These are phyloP conservation scores for Disparrhopalites patrizii DNA, from an alignment of 2,888 invertebrate genomes.

Conservation along the genomic window DNA sequence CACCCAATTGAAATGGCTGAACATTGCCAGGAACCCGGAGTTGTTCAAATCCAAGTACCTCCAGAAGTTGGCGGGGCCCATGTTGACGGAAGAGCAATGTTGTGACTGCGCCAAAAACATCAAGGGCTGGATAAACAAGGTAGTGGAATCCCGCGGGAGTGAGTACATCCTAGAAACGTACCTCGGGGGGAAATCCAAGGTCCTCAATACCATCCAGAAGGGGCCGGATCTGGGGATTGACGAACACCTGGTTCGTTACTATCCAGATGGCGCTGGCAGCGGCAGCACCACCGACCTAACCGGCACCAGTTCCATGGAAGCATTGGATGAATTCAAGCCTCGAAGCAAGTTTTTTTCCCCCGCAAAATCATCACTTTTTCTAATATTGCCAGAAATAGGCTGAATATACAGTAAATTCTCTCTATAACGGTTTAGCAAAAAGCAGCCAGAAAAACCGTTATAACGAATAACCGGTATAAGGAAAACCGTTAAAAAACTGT, in stretches of 20 bases:
- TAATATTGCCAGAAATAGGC: too few species aligned
- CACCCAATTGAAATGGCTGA: background rate
- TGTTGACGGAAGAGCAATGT: slow-evolving; percentile 5
- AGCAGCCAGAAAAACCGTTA: too few species aligned
- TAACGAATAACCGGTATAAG: too few species aligned
- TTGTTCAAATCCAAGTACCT: background rate
- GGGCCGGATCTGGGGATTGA: background rate
- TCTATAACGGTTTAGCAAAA: too few species aligned
- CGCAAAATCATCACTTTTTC: too few species aligned
- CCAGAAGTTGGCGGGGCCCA: background rate
- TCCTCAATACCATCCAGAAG: background rate
- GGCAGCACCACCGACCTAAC: too few species aligned
- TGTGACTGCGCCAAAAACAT: background rate
- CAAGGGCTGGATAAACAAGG: background rate
- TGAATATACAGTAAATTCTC: too few species aligned
- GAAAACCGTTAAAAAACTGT: too few species aligned
- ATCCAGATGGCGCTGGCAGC: background rate
- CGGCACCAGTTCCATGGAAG: too few species aligned
- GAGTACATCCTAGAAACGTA: background rate
- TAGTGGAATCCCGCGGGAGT: background rate
- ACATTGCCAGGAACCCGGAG: slow-evolving; percentile 1
- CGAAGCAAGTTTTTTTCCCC: too few species aligned
- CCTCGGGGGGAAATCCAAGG: background rate
- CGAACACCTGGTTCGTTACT: background rate
- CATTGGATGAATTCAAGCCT: too few species aligned